Evolutionary conservation across 1,140 invertebrate genomes (phyloP).

Genomic region (Caenorhabditis tropicalis): DNA sequence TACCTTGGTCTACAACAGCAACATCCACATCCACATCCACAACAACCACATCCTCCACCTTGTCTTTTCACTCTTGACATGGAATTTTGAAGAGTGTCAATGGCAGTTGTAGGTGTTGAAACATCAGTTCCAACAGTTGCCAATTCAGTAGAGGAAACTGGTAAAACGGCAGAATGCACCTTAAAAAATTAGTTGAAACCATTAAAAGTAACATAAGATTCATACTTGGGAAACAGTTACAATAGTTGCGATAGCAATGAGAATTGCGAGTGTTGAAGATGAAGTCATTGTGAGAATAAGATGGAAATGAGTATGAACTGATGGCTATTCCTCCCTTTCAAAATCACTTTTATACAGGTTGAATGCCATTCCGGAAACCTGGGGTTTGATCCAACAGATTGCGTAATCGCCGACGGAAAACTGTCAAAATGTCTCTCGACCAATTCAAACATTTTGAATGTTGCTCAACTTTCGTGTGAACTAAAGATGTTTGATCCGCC

Average conservation of each 20-base stretch:
- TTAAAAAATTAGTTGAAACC: not conserved
- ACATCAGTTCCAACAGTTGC: conserved; percentile 2
- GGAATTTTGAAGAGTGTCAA: not conserved
- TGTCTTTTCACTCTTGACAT: conserved; percentile 48
- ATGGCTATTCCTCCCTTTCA: not conserved
- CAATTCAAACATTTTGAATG: conserved; percentile 23
- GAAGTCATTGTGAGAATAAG: not conserved
- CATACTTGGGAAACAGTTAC: not conserved
- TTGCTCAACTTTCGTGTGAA: not conserved
- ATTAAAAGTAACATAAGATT: not conserved
- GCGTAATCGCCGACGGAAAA: conserved; percentile 29
- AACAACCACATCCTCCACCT: conserved; percentile 42
- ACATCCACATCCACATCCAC: conserved; percentile 40
- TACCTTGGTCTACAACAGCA: conserved; percentile 43
- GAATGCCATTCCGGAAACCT: conserved; percentile 15
- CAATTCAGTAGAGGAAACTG: conserved; percentile 1
- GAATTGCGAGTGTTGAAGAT: not conserved
- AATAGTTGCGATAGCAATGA: conserved; percentile 1
- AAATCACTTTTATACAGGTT: conserved; percentile 15
- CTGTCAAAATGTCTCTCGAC: conserved; percentile 38
- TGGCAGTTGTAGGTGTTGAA: conserved; percentile 20
- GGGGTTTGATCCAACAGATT: not conserved
- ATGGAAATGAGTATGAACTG: not conserved
- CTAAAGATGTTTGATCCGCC: not conserved
- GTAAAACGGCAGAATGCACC: conserved; percentile 18